These are phyloP conservation scores for Helicoverpa zea DNA, from an alignment of 1,140 invertebrate species.

Conservation along the genomic window DNA sequence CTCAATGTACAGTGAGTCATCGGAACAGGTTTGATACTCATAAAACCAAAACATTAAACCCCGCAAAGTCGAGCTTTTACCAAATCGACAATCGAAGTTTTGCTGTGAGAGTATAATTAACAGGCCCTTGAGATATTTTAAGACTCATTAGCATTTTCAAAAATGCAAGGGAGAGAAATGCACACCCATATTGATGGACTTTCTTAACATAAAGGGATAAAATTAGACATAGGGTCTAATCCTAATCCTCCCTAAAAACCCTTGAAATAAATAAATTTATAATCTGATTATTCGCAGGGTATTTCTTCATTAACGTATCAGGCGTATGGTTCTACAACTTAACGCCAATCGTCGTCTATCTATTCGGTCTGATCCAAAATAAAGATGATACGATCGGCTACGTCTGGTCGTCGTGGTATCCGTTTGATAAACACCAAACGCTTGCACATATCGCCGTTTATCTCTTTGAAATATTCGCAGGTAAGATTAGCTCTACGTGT, in stretches of 20 bases:
- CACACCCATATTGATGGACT: no score
- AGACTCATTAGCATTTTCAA: not conserved
- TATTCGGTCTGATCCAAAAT: constrained; percentile 65
- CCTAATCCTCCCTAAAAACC: no score
- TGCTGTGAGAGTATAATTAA: no score
- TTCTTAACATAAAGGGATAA: no score
- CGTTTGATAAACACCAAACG: constrained; percentile 76
- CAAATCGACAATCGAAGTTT: no score
- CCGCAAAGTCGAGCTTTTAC: not conserved
- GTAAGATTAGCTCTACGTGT: constrained; percentile 59
- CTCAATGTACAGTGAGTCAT: not conserved
- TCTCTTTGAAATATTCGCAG: constrained; percentile 80
- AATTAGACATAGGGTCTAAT: no score
- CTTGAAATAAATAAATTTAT: not conserved
- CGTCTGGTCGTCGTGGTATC: constrained; percentile 81
- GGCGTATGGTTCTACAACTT: constrained; percentile 80
- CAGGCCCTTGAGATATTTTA: no score
- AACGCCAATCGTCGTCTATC: constrained; percentile 72
- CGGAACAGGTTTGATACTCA: constrained; percentile 17
- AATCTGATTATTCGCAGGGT: constrained; percentile 64
- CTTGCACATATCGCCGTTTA: constrained; percentile 75
- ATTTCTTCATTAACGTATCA: constrained; percentile 72
- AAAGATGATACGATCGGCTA: constrained; percentile 69
- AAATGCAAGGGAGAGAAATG: no score
- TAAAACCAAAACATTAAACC: not conserved